Base-by-base conservation (phyloP, 2,797 vertebrate genomes). In the Fistularia tabacaria region DNA sequence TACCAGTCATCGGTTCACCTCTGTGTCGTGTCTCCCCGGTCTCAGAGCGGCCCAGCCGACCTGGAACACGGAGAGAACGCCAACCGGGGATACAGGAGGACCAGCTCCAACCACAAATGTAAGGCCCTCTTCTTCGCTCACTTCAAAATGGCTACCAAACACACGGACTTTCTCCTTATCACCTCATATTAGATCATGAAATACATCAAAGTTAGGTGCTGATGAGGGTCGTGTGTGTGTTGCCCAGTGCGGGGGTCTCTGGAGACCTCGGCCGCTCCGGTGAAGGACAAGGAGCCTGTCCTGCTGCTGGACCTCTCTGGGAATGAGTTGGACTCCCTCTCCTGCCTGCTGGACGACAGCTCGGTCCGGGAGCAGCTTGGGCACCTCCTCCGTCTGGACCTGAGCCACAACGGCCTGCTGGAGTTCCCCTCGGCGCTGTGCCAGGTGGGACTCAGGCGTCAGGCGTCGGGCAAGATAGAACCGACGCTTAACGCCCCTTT, bases 251-350 rank as follows among this genome's bases (percentile, higher is more conserved):
- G 78, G 8, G 65, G 78, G 0, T 71, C 67, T 7, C 79, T 80
- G 8, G 93, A 97, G 40, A 92, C 77, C 68, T 89, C 73, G 2
- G 48, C 89, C 39, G 87, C 86, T 9, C 62, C 89, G 73, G 62
- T 58, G 49, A 85, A 83, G 54, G 95, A 97, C 70, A 91, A 73
- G 82, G 95, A 97, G 69, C 77, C 77, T 69, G 94, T 99, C 82
- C 92, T 86, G 42, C 90, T 95, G 51, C 75, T 99, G 62, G 96
- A 98, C 78, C 90, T 99, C 57, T 98, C 97, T 0, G 94, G 93
- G 39, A 99, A 99, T 61, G 96, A 99, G 64, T 66, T 99, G 77
- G 90, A 90, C 80, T 90, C 85, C 40, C 83, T 97, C 51, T 91
- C 92, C 67, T 91, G 90, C 65, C 80, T 99, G 65, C 85, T 87